phyloP scores from a whole-genome alignment of 2,888 invertebrate species.

The Epsilonema sp. region DNA sequence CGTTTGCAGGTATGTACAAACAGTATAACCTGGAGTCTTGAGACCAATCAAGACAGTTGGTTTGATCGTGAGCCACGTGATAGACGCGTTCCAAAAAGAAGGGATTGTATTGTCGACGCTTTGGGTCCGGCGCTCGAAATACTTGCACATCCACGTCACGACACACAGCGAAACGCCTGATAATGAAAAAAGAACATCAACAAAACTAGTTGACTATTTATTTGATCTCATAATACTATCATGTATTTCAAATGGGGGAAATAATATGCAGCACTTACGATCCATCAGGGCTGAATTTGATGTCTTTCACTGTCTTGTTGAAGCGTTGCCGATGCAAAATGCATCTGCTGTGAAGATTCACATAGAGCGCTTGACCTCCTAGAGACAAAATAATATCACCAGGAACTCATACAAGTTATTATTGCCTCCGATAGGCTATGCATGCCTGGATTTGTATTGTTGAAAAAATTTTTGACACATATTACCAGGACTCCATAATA shows the following conservation, averaged over 20 bases:
- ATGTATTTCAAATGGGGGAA: too few relatives aligned
- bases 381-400: too few relatives aligned
- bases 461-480: slow-evolving; percentile 17
- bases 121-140: slow-evolving; percentile 60
- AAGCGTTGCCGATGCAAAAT: slow-evolving; percentile 66
- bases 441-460: slow-evolving; percentile 4
- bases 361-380: slow-evolving; percentile 37
- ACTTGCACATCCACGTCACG: slow-evolving; percentile 53
- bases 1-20: too few relatives aligned
- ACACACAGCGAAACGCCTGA: slow-evolving; percentile 58
- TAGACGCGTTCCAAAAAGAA: slow-evolving; percentile 65
- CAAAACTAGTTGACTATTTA: too few relatives aligned
- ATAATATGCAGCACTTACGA: slow-evolving; percentile 43
- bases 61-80: slow-evolving; percentile 58
- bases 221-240: too few relatives aligned
- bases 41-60: slow-evolving; percentile 76
- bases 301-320: slow-evolving; percentile 48
- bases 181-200: slow-evolving; percentile 6
- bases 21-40: slow-evolving; percentile 67
- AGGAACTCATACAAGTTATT: background rate
- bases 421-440: background rate
- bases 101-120: slow-evolving; percentile 61
- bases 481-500: too few relatives aligned
- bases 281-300: slow-evolving; percentile 82
- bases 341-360: slow-evolving; percentile 60